Conservation (phyloP, 30 jellyfish, hydroid and myxozoan genomes). For the Aurelia sp. region DNA sequence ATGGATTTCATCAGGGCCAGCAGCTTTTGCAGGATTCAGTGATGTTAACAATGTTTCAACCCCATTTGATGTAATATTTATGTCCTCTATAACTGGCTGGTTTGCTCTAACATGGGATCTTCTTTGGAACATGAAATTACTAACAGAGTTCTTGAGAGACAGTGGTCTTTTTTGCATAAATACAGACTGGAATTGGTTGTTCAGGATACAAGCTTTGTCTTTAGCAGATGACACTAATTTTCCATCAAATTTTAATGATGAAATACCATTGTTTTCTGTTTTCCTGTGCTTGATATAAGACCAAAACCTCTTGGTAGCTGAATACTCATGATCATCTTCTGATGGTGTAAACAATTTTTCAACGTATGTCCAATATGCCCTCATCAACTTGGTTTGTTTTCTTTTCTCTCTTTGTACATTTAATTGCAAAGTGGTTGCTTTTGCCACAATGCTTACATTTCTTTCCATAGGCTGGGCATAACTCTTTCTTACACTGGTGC, state of each 20-base stretch:
- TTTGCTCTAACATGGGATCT: conserved; percentile 40
- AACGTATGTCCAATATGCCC: conserved; percentile 36
- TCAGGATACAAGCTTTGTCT: conserved; percentile 43
- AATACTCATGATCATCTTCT: conserved; percentile 42
- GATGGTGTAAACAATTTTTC: conserved; percentile 41
- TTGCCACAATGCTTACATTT: too few species aligned
- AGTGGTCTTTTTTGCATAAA: conserved; percentile 29
- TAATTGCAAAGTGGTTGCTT: too few species aligned
- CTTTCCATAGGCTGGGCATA: too few species aligned
- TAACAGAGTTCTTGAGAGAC: conserved; percentile 40
- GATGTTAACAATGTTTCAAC: conserved; percentile 41
- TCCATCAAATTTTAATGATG: conserved; percentile 32
- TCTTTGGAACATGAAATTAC: conserved; percentile 20
- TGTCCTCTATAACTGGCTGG: conserved; percentile 46
- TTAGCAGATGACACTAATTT: conserved; percentile 35
- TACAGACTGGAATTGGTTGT: conserved; percentile 53
- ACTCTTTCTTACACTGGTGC: too few species aligned
- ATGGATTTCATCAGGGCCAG: conserved; percentile 61
- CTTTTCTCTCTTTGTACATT: too few species aligned
- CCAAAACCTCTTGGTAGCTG: conserved; percentile 48
- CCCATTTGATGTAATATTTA: conserved; percentile 36
- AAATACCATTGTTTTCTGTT: conserved; percentile 32
- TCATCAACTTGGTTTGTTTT: too few species aligned
- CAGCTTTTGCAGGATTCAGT: conserved; percentile 56
- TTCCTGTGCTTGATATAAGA: conserved; percentile 33